Percentiles rank a stretch among this genome's conserved stretches.
Conservation (phyloP, 2,888 invertebrate species). For the Plutella xylostella region DNA sequence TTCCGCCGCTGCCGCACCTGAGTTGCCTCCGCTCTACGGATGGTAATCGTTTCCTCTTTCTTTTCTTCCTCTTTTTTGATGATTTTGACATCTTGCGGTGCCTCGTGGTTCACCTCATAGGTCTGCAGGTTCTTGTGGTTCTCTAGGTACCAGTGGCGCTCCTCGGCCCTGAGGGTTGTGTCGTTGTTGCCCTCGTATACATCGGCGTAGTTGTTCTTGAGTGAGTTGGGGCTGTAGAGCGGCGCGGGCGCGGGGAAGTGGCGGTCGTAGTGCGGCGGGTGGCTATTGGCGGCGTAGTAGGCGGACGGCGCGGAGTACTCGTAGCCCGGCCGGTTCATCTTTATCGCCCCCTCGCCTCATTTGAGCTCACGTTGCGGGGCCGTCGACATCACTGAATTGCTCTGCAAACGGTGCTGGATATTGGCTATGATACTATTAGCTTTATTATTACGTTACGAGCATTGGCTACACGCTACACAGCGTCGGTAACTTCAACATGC, state of each 20-base stretch:
- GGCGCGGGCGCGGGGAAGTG: slow-evolving; percentile 44
- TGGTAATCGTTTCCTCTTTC: slow-evolving; percentile 49
- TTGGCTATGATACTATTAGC: slow-evolving; percentile 2
- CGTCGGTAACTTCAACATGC: too few species aligned
- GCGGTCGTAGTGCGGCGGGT: slow-evolving; percentile 59
- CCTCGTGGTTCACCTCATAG: slow-evolving; percentile 40
- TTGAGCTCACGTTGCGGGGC: slow-evolving; percentile 44
- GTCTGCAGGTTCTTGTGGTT: slow-evolving; percentile 61
- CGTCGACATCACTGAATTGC: neutral
- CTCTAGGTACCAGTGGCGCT: slow-evolving; percentile 66
- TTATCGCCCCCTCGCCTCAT: slow-evolving; percentile 58
- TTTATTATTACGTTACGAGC: too few species aligned
- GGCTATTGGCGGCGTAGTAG: slow-evolving; percentile 54
- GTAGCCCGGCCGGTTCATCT: slow-evolving; percentile 68
- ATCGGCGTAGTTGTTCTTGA: slow-evolving; percentile 61
- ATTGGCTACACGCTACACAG: too few species aligned
- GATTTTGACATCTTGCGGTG: slow-evolving; percentile 60
- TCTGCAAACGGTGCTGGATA: neutral
- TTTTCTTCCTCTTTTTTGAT: slow-evolving; percentile 62
- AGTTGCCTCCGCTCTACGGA: slow-evolving; percentile 44
- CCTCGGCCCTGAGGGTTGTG: slow-evolving; percentile 62
- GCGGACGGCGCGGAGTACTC: slow-evolving; percentile 62
- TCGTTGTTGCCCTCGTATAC: slow-evolving; percentile 66
- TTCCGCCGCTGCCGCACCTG: slow-evolving; percentile 54
- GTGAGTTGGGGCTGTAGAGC: slow-evolving; percentile 55